phyloP scores from a whole-genome alignment of 2,888 invertebrate genomes.

The Antheraea yamamai region DNA sequence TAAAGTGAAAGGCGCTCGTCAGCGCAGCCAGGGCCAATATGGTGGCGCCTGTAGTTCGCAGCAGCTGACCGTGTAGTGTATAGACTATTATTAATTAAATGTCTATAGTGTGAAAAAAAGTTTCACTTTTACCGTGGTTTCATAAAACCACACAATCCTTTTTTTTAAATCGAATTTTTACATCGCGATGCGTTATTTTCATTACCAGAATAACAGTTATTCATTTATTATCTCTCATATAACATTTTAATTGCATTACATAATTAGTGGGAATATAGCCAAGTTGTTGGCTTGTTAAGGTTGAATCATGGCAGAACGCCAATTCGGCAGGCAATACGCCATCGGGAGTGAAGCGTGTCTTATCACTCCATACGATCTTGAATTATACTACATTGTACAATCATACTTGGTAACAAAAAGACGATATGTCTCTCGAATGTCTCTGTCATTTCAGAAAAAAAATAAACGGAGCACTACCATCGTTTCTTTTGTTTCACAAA shows the following conservation, averaged over 20 bases:
- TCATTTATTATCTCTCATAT: not conserved
- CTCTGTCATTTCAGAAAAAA: not conserved
- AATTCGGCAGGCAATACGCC: conserved; percentile 2
- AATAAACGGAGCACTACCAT: not conserved
- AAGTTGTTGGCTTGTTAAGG: conserved; percentile 18
- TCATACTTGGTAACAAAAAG: not conserved
- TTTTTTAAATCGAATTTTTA: not conserved
- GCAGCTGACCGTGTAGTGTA: too few relatives aligned
- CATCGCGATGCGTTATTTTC: not conserved
- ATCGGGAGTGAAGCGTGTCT: not conserved
- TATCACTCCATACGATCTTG: conserved; percentile 4
- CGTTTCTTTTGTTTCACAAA: not conserved
- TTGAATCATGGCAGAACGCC: conserved; percentile 31
- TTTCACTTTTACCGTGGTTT: too few relatives aligned
- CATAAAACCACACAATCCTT: too few relatives aligned
- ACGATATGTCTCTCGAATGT: not conserved
- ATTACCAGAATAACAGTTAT: not conserved
- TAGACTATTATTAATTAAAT: too few relatives aligned
- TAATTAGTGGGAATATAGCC: conserved; percentile 14
- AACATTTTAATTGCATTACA: conserved; percentile 2
- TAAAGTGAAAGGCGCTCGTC: too few relatives aligned
- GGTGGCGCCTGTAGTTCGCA: too few relatives aligned
- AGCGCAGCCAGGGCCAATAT: too few relatives aligned
- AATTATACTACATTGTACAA: conserved; percentile 9
- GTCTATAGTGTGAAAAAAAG: too few relatives aligned